Evolutionary conservation across 2,797 vertebrate species (phyloP).

Genomic region (Pygocentrus nattereri): DNA sequence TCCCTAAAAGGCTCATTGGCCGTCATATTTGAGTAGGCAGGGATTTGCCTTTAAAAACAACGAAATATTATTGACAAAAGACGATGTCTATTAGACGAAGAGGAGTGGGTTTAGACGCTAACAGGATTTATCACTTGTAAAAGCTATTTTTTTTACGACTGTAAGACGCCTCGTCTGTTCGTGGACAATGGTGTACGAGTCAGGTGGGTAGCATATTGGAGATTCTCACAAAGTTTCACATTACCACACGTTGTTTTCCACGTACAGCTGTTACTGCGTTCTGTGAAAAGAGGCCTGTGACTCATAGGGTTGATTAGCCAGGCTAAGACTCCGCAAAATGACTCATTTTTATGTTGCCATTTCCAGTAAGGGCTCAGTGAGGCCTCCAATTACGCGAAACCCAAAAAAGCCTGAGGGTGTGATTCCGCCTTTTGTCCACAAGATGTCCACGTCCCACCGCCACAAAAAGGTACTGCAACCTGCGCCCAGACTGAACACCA

Average conservation of each 20-base stretch:
- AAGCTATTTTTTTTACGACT: background rate
- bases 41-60: too few species aligned
- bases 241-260: background rate
- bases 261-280: background rate
- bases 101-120: too few species aligned
- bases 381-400: background rate
- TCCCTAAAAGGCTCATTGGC: too few species aligned
- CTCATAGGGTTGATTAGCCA: background rate
- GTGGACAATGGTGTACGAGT: background rate
- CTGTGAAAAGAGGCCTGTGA: background rate
- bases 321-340: background rate
- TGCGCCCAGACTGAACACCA: background rate
- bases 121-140: background rate
- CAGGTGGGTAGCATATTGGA: background rate
- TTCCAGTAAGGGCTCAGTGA: background rate
- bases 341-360: background rate
- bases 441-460: constrained; percentile 41
- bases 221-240: background rate
- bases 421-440: constrained; percentile 22
- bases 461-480: background rate
- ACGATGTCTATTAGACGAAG: too few species aligned
- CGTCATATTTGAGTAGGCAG: too few species aligned
- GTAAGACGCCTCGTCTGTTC: background rate
- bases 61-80: too few species aligned
- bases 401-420: background rate